Base-by-base conservation (phyloP, 2,113 vertebrate genomes). In the Diadophis punctatus region DNA sequence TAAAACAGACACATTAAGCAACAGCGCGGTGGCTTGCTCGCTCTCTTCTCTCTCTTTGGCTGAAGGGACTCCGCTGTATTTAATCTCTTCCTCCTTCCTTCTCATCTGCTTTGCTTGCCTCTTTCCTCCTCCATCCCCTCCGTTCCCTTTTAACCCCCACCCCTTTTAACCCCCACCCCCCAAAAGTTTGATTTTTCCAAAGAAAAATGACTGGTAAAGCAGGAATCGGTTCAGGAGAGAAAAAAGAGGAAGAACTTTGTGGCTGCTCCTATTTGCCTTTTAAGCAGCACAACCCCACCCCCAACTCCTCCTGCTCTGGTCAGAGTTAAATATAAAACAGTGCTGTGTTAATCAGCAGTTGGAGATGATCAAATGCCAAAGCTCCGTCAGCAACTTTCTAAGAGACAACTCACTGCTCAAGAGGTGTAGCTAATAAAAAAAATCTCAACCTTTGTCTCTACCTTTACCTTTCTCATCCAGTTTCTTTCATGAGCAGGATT, bases 301-400 rank as follows among this genome's bases (percentile, higher is more conserved):
- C 95, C 95, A 94, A 91, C 95, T 95, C 95, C 96, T 96, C 95
- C 96, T 94, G 96, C 95, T 86, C 96, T 80, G 93, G 88, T 94
- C 93, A 23, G 93, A 97, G 98, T 98, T 98, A 99, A 98, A 98
- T 97, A 98, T 98, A 97, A 97, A 98, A 97, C 97, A 97, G 95
- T 93, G 91, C 92, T 93, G 95, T 96, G 97, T 98, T 97, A 98
- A 97, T 98, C 97, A 98, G 96, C 96, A 97, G 96, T 95, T 80
- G 94, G 94, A 96, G 95, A 93, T 60, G 96, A 95, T 95, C 91
- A 93, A 88, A 93, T 94, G 97, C 97, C 96, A 97, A 95, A 95
- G 95, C 94, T 93, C 96, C 60, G 97, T 97, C 97, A 97, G 97
- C 97, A 97, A 95, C 95, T 97, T 97, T 95, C 95, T 90, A 90